These are phyloP conservation scores for Zoanthus sociatus DNA, from an alignment of 92 coral and sea anemone species.

Conservation along the genomic window DNA sequence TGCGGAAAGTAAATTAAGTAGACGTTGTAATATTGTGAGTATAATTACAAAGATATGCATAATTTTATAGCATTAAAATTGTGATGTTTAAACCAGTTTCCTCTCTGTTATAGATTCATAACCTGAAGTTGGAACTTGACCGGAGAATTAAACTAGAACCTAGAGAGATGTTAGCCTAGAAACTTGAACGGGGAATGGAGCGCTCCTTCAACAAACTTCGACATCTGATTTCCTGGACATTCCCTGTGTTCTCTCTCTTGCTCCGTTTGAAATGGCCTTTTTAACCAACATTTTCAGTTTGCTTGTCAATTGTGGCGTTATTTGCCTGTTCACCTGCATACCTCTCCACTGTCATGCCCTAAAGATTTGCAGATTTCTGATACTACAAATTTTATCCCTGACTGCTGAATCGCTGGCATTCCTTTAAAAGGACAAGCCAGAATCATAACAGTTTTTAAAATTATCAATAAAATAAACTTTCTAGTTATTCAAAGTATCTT, in stretches of 20 bases:
- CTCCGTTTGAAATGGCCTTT: conserved; percentile 16
- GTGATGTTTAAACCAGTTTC: conserved; percentile 49
- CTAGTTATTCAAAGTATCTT: neutral
- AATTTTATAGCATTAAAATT: conserved; percentile 22
- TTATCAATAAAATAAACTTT: neutral
- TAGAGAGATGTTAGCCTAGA: conserved; percentile 54
- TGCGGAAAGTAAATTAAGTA: neutral
- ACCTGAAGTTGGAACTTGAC: conserved; percentile 52
- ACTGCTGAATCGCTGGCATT: conserved; percentile 1
- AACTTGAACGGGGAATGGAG: conserved; percentile 25
- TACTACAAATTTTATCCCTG: neutral
- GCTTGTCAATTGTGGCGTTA: neutral
- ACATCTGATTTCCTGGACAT: conserved; percentile 38
- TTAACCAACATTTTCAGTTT: neutral
- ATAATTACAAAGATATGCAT: neutral
- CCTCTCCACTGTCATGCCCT: neutral
- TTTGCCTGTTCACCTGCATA: neutral
- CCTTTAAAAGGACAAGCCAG: neutral
- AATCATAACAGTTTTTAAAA: neutral
- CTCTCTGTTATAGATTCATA: conserved; percentile 51
- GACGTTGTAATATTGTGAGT: neutral
- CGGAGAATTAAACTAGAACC: conserved; percentile 53
- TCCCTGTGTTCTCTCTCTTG: conserved; percentile 14
- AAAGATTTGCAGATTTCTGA: neutral
- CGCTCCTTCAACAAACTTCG: conserved; percentile 4